phyloP scores from a whole-genome alignment of 2,113 vertebrate species.

The Toxostoma redivivum region DNA sequence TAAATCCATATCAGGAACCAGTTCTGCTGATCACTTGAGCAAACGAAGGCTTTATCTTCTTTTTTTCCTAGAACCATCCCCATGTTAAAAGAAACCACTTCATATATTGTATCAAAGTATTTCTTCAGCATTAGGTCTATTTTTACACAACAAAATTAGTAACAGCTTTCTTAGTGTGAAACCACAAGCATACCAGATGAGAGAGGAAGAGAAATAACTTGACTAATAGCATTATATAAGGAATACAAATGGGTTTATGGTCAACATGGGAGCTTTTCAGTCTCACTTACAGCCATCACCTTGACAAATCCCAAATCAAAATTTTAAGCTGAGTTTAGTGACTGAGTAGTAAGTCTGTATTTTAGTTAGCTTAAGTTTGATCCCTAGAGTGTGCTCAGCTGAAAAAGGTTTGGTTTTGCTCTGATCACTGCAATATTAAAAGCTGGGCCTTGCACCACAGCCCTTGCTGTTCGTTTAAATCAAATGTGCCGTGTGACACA shows the following conservation, averaged over 20 bases:
- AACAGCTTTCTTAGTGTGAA: slow-evolving; percentile 19
- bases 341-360: neutral
- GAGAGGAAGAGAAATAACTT: slow-evolving; percentile 1
- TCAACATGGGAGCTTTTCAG: neutral
- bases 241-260: neutral
- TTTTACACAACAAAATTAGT: neutral
- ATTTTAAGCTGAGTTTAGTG: neutral
- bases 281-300: neutral
- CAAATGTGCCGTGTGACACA: neutral
- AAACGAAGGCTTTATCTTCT: neutral
- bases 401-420: neutral
- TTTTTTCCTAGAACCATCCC: neutral
- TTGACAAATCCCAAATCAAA: neutral
- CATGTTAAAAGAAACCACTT: neutral
- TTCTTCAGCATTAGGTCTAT: neutral
- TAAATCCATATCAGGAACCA: neutral
- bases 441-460: neutral
- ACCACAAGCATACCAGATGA: slow-evolving; percentile 3
- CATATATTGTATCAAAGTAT: neutral
- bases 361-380: neutral
- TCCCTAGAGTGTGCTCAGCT: neutral
- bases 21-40: neutral
- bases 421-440: neutral
- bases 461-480: neutral
- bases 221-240: neutral